These are phyloP conservation scores for Uloborus plumipes DNA, from an alignment of 2,888 invertebrate species.

Conservation along the genomic window DNA sequence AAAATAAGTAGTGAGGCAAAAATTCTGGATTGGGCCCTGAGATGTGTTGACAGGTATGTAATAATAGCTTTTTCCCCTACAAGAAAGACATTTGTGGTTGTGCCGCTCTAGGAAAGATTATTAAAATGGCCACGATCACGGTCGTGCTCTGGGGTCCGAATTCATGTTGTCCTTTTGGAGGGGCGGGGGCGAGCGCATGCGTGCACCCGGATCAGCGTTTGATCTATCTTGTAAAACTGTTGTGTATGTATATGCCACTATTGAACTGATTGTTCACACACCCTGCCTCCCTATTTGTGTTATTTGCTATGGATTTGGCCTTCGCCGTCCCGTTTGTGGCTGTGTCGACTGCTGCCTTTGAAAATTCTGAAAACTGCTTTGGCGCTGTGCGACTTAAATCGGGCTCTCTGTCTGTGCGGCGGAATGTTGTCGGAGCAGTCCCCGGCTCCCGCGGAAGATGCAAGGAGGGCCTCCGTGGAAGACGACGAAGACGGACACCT, in stretches of 20 bases:
- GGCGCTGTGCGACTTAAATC: slow-evolving; percentile 36
- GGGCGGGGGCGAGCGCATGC: too few species aligned
- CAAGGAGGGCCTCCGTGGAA: slow-evolving; percentile 84
- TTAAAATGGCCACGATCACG: too few species aligned
- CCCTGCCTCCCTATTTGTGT: slow-evolving; percentile 64
- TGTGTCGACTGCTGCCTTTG: slow-evolving; percentile 55
- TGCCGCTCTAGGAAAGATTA: too few species aligned
- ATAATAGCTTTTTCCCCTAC: too few species aligned
- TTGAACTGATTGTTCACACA: slow-evolving; percentile 65
- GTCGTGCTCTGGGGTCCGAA: too few species aligned
- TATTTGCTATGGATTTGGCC: slow-evolving; percentile 64
- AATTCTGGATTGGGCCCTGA: too few species aligned
- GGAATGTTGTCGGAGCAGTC: slow-evolving; percentile 60
- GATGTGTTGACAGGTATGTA: too few species aligned
- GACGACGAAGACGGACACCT: slow-evolving; percentile 99
- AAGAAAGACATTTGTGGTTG: too few species aligned
- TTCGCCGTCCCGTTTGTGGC: slow-evolving; percentile 46
- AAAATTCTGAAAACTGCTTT: slow-evolving; percentile 20
- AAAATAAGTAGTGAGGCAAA: too few species aligned
- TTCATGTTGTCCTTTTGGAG: too few species aligned
- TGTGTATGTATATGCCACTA: slow-evolving; percentile 50
- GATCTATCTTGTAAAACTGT: too few species aligned
- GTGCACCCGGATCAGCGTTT: too few species aligned
- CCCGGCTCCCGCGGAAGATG: slow-evolving; percentile 55
- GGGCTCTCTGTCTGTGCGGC: slow-evolving; percentile 28